Base-by-base conservation (phyloP, 2,888 invertebrate genomes). In the Osmoderma eremita region DNA sequence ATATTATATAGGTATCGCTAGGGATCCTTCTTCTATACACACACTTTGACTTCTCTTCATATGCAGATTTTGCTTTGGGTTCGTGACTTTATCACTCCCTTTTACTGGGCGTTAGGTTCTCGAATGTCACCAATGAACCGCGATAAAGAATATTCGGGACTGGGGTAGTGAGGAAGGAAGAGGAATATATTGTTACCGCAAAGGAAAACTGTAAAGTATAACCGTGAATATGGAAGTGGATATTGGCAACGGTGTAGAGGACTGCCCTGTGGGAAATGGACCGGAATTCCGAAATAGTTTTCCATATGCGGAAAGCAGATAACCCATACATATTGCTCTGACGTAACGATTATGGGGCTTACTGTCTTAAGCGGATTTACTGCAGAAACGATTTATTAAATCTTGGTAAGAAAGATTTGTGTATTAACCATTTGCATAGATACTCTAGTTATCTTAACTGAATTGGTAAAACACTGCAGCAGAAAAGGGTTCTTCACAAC, bases 41-140 rank as follows among this genome's bases (percentile, higher is more conserved):
- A 30, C 45, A 61, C 36, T 45, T 61, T 45, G 58, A 36, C 30
- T 61, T 61, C 45, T 30, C 58, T 61, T 61, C 58, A 61, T 61
- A 61, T 61, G 58, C 58, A 61, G 58, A 61, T 61, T 48, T 30
- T 5, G 12, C 30, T 30, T 61, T 61, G 45, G 58, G 45, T 48
- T 61, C 58, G 45, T 61, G 58, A 61, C 58, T 61, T 61, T 61
- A 61, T 61, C 58, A 61, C 58, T 61, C 45, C 58, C 58, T 45
- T 61, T 61, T 45, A 61, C 45, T 61, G 24, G 45, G 58, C 58
- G 58, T 61, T 61, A 61, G 58, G 48, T 61, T 61, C 30, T 61
- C 58, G 30, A 61, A 61, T 48, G 58, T 61, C 58, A 30, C 58
- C 58, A 61, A 45, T 41, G 58, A 61, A 61, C 58, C 45, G 41